Evolutionary conservation across 2,113 vertebrate genomes (phyloP).

Genomic region (Progne subis): DNA sequence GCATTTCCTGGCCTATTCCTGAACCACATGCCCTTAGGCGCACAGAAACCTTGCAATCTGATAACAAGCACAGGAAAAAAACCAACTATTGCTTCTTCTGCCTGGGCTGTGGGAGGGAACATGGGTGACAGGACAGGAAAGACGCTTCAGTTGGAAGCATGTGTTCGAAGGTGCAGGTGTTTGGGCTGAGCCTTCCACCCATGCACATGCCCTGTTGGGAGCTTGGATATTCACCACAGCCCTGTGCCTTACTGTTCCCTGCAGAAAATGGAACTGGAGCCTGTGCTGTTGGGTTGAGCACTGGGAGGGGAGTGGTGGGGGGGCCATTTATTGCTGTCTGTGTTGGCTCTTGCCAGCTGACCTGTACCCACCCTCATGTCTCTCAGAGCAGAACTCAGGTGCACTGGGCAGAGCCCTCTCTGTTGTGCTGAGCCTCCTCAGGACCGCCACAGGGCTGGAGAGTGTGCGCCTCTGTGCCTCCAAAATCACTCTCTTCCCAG

Average conservation of each 20-base stretch:
- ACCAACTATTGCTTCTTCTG: not conserved
- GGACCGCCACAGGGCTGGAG: not conserved
- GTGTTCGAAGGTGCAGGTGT: not conserved
- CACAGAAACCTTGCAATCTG: not conserved
- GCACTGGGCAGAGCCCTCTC: not conserved
- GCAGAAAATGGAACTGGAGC: not conserved
- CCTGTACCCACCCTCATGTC: accelerated
- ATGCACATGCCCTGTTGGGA: not conserved
- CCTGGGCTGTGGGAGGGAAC: not conserved
- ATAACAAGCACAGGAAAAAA: not conserved
- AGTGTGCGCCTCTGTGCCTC: not conserved
- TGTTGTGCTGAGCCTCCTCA: not conserved
- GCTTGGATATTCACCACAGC: not conserved
- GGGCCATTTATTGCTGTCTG: not conserved
- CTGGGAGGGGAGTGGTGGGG: not conserved
- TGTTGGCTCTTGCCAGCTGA: not conserved
- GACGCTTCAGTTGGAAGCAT: not conserved
- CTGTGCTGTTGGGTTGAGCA: accelerated
- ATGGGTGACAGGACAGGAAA: not conserved
- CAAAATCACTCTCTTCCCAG: not conserved
- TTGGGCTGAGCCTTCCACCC: not conserved
- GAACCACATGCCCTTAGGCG: not conserved
- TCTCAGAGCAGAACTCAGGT: not conserved
- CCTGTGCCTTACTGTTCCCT: not conserved
- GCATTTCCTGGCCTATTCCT: not conserved